A percentile compares a stretch with the other conserved stretches of the same genome.
phyloP scores from a whole-genome alignment of 2,113 vertebrate species.

The Hystrix cristata region DNA sequence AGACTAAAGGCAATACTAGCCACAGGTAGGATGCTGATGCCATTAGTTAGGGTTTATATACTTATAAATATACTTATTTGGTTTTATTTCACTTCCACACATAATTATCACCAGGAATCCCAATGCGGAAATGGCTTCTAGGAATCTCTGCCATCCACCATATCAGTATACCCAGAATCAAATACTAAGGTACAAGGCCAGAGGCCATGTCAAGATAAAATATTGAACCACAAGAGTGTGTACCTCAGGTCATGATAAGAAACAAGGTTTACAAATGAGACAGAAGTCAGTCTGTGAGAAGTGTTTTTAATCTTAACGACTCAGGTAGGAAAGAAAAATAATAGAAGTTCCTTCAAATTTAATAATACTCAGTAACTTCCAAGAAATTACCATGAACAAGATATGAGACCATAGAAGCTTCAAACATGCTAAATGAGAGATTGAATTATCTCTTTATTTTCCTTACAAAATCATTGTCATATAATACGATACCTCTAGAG shows the following conservation, averaged over 20 bases:
- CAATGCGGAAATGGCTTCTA: slow-evolving; percentile 17
- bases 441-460: neutral
- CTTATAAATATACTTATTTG: neutral
- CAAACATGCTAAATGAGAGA: neutral
- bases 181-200: neutral
- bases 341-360: neutral
- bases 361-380: slow-evolving; percentile 22
- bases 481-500: neutral
- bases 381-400: neutral
- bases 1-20: neutral
- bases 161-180: neutral
- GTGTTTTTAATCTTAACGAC: neutral
- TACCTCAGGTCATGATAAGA: neutral
- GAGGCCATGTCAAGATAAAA: neutral
- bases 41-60: neutral
- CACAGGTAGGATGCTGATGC: neutral
- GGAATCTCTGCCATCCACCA: neutral
- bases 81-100: neutral
- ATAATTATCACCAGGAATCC: neutral
- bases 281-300: neutral
- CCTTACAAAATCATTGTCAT: neutral
- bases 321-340: neutral
- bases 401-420: slow-evolving; percentile 1
- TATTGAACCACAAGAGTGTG: neutral
- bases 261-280: neutral